These are phyloP conservation scores for Zootermopsis nevadensis DNA, from an alignment of 2,888 invertebrate species.

Conservation along the genomic window DNA sequence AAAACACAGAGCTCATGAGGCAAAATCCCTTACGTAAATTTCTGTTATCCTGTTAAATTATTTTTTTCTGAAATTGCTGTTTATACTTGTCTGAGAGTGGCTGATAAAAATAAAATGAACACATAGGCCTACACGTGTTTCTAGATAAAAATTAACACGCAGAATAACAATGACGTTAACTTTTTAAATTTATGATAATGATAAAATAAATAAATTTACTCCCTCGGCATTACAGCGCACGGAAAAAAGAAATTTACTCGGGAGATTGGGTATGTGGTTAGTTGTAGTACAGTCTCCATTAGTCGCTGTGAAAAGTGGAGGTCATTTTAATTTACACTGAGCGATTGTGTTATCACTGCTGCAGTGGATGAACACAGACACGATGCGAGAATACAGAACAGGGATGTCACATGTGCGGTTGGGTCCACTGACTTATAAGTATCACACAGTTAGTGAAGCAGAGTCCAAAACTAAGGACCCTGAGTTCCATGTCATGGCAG, in stretches of 20 bases:
- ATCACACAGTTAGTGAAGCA: too few species aligned
- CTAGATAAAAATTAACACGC: not conserved
- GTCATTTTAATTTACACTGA: not conserved
- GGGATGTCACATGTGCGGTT: too few species aligned
- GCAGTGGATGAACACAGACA: too few species aligned
- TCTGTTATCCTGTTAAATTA: not conserved
- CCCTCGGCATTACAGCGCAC: not conserved
- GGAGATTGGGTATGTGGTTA: not conserved
- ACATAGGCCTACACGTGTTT: not conserved
- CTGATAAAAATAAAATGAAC: not conserved
- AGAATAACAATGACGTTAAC: not conserved
- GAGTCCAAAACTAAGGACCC: too few species aligned
- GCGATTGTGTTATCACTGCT: not conserved
- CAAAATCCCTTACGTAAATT: not conserved
- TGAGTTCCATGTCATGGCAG: too few species aligned
- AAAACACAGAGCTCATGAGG: not conserved
- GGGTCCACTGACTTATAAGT: too few species aligned
- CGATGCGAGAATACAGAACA: too few species aligned
- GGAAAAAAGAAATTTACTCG: not conserved
- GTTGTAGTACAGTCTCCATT: constrained; percentile 7
- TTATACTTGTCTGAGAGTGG: not conserved
- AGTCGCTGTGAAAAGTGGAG: not conserved
- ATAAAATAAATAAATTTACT: constrained; percentile 9
- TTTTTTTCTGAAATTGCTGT: constrained; percentile 6
- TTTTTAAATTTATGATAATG: constrained; percentile 8